A percentile compares a stretch with the other conserved stretches of the same genome.
These are phyloP conservation scores for Cordylochernes scorpioides DNA, from an alignment of 2,888 invertebrate species.

Conservation along the genomic window DNA sequence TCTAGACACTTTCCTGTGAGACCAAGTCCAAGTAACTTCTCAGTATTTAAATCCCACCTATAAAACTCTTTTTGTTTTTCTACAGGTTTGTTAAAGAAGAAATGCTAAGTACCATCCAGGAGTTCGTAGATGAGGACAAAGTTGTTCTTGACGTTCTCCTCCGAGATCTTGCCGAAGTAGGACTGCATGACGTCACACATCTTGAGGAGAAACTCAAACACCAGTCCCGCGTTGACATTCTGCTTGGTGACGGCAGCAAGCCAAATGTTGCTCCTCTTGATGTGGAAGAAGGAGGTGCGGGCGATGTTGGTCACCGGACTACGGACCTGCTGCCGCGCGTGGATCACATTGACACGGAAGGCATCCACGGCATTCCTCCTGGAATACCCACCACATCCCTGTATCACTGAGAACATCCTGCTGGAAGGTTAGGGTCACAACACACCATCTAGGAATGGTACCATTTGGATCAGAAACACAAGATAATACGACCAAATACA, in stretches of 20 bases:
- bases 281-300: slow-evolving; percentile 94
- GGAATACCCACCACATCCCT: slow-evolving; percentile 13
- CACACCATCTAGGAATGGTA: too few relatives aligned
- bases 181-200: slow-evolving; percentile 86
- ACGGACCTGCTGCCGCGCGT: slow-evolving; percentile 91
- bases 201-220: slow-evolving; percentile 90
- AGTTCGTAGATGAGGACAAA: slow-evolving; percentile 97
- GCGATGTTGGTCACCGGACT: slow-evolving; percentile 98
- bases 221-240: slow-evolving; percentile 99
- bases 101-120: slow-evolving; percentile 55
- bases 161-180: slow-evolving; percentile 96
- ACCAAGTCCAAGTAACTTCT: too few relatives aligned
- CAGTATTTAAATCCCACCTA: too few relatives aligned
- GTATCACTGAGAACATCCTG: too few relatives aligned
- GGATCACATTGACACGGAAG: slow-evolving; percentile 96
- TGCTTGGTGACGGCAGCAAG: slow-evolving; percentile 98
- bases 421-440: too few relatives aligned
- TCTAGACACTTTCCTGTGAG: too few relatives aligned
- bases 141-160: slow-evolving; percentile 99
- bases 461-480: too few relatives aligned
- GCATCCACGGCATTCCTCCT: slow-evolving; percentile 91
- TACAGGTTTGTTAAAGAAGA: too few relatives aligned
- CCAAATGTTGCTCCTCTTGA: slow-evolving; percentile 98
- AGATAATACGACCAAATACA: too few relatives aligned
- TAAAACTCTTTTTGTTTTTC: too few relatives aligned